Evolutionary conservation across 2,113 vertebrate genomes (phyloP).

Genomic region (Pholis gunnellus): DNA sequence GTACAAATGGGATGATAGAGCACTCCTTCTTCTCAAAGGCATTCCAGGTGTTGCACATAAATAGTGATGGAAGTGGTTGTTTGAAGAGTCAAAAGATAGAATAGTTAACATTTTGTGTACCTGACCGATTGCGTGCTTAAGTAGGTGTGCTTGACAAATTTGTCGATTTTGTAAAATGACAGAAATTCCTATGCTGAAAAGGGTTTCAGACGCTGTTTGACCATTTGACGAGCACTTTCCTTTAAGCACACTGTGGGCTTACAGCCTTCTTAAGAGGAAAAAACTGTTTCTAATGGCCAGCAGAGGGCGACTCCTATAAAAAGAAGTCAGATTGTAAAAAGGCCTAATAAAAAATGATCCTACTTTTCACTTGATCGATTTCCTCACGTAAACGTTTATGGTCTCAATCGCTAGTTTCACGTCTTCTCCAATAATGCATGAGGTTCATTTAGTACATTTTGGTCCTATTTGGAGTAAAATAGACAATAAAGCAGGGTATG

Average conservation of each 20-base stretch:
- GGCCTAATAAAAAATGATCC: not conserved
- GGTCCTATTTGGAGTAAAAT: not conserved
- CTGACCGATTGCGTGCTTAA: not conserved
- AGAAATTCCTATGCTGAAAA: not conserved
- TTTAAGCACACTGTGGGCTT: not conserved
- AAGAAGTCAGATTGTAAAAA: not conserved
- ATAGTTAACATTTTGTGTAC: not conserved
- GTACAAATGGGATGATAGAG: not conserved
- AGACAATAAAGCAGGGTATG: not conserved
- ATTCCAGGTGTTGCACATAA: constrained; percentile 13
- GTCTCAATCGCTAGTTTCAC: not conserved
- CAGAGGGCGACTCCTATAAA: not conserved
- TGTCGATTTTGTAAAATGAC: constrained; percentile 1
- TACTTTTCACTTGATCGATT: not conserved
- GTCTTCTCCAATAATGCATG: not conserved
- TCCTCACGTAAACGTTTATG: not conserved
- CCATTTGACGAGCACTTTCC: constrained; percentile 1
- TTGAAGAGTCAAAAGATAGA: not conserved
- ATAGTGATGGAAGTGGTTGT: not conserved
- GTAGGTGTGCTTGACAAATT: not conserved
- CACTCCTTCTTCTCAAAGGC: not conserved
- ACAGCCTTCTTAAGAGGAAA: not conserved
- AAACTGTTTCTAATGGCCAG: not conserved
- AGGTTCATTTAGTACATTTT: not conserved
- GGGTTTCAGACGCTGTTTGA: not conserved